A percentile compares a stretch with the other conserved stretches of the same genome.
These are phyloP conservation scores for Tachuris rubrigastra DNA, from an alignment of 2,113 vertebrate species.

Conservation along the genomic window DNA sequence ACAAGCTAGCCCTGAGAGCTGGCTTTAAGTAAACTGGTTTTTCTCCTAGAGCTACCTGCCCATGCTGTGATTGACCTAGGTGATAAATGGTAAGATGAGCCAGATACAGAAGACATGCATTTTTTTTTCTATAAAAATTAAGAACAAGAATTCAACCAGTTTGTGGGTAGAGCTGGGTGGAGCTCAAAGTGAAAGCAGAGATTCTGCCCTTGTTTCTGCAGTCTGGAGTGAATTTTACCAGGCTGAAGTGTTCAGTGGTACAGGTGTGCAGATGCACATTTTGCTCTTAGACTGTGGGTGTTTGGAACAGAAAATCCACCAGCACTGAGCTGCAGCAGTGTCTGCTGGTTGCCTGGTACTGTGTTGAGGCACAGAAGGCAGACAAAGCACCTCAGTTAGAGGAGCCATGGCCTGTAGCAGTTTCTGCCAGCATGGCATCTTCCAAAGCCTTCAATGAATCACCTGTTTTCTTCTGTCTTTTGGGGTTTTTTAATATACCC, in stretches of 20 bases:
- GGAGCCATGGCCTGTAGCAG: not conserved
- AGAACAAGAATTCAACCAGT: not conserved
- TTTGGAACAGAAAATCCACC: not conserved
- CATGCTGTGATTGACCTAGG: accelerated
- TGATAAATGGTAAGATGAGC: not conserved
- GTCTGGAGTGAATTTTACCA: not conserved
- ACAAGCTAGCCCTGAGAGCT: not conserved
- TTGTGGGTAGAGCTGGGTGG: not conserved
- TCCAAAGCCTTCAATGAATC: not conserved
- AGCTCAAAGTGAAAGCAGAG: not conserved
- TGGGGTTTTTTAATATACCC: not conserved
- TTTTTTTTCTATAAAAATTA: not conserved
- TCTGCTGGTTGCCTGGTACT: not conserved
- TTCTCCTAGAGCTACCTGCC: not conserved
- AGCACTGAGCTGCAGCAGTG: not conserved
- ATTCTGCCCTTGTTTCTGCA: not conserved
- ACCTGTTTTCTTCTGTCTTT: not conserved
- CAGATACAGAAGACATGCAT: not conserved
- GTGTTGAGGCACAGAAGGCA: not conserved
- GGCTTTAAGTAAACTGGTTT: not conserved
- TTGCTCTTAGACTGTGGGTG: not conserved
- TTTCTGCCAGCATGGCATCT: not conserved
- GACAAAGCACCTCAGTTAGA: not conserved
- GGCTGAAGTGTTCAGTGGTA: accelerated
- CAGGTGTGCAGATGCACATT: accelerated